phyloP scores from a whole-genome alignment of 2,888 invertebrate genomes.

The Brachyptera putata region DNA sequence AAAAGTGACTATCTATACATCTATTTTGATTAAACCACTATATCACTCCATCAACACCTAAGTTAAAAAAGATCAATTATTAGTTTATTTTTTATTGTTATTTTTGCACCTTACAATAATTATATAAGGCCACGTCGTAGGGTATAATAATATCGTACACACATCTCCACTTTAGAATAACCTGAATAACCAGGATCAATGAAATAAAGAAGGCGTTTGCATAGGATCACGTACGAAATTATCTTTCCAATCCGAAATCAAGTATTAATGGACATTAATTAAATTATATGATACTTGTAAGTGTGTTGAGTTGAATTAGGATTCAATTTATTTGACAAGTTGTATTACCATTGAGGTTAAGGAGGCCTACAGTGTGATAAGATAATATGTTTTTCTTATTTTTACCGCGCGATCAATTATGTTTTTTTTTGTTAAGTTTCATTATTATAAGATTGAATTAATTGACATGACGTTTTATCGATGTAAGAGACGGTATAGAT shows the following conservation, averaged over 20 bases:
- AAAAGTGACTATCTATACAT: too few species aligned
- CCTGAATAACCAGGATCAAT: too few species aligned
- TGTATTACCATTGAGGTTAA: conserved; percentile 10
- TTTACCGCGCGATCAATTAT: conserved; percentile 3
- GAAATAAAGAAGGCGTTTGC: conserved; percentile 1
- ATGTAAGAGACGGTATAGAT: neutral
- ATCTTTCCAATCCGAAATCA: conserved; percentile 13
- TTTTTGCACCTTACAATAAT: too few species aligned
- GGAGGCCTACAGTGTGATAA: too few species aligned
- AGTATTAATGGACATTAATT: conserved; percentile 15
- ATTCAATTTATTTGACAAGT: conserved; percentile 11
- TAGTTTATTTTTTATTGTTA: too few species aligned
- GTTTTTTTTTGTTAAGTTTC: neutral
- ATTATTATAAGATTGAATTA: neutral
- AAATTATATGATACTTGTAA: conserved; percentile 17
- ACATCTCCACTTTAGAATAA: too few species aligned
- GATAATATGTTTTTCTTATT: too few species aligned
- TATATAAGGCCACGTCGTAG: too few species aligned
- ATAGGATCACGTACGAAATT: conserved; percentile 3
- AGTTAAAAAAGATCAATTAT: too few species aligned
- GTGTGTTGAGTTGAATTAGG: conserved; percentile 4
- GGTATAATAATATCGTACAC: too few species aligned
- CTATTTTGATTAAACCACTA: too few species aligned
- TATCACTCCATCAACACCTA: too few species aligned
- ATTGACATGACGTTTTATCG: conserved; percentile 8